Base-by-base conservation (phyloP, 1,140 invertebrate genomes). In the Mesaphorura yosii region DNA sequence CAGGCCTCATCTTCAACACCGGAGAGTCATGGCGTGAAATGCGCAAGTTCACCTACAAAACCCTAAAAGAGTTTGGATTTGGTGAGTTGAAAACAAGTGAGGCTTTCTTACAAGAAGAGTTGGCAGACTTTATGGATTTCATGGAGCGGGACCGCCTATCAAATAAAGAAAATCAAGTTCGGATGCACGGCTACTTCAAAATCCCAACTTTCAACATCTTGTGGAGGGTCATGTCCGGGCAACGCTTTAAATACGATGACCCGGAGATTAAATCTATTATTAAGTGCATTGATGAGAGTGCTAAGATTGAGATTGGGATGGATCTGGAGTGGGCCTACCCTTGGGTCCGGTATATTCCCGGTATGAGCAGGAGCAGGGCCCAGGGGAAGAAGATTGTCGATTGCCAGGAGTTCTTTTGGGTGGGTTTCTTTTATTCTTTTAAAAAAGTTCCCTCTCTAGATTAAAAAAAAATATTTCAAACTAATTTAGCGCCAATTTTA, bases 181-280 rank as follows among this genome's bases (percentile, higher is more conserved):
- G 20, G 28, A 48, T 48, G 46, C 26, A 48, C 10, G 7, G 23
- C 23, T 20, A 62, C 15, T 66, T 63, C 51, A 58, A 46, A 41
- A 52, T 57, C 25, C 48, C 62, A 0, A 79, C 88, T 29, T 66
- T 89, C 14, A 93, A 92, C 60, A 84, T 84, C 0, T 68, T 92
- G 0, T 91, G 87, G 83, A 78, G 74, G 47, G 85, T 92, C 79
- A 77, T 90, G 69, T 84, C 87, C 51, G 84, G 87, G 1, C 78
- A 74, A 62, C 68, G 79, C 60, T 78, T 71, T 44, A 63, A 64
- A 2, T 66, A 70, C 52, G 51, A 64, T 20, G 66, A 72, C 49
- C 59, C 58, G 0, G 23, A 54, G 23, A 26, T 63, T 5, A 5
- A 48, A 22, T 7, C 31, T 7, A 20, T 48, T 10, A 48, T 48